These are phyloP conservation scores for Adelosebastes latens DNA, from an alignment of 2,797 vertebrate species.

Conservation along the genomic window DNA sequence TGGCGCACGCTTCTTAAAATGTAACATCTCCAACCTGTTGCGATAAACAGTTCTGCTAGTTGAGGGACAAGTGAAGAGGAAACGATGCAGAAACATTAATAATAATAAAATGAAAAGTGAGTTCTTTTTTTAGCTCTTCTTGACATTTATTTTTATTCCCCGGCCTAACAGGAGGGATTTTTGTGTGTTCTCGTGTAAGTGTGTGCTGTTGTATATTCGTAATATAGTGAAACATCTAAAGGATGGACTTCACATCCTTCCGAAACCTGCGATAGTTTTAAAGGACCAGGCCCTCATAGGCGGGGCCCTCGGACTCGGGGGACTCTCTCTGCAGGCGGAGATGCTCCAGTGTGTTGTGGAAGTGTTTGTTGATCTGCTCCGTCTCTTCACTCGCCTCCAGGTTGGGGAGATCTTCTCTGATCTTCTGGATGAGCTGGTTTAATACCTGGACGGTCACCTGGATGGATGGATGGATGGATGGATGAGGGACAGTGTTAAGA, in stretches of 20 bases:
- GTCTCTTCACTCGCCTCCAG: slow-evolving; percentile 98
- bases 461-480: neutral
- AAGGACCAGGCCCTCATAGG: slow-evolving; percentile 96
- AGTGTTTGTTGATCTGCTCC: slow-evolving; percentile 99
- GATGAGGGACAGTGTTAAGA: neutral
- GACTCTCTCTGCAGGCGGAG: slow-evolving; percentile 94
- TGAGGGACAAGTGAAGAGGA: slow-evolving; percentile 10
- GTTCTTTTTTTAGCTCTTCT: slow-evolving; percentile 39
- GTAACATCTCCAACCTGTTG: slow-evolving; percentile 10
- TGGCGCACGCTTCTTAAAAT: slow-evolving; percentile 19
- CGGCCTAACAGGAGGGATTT: slow-evolving; percentile 28
- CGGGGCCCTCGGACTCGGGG: slow-evolving; percentile 93
- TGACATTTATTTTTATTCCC: slow-evolving; percentile 40
- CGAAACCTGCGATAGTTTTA: slow-evolving; percentile 65
- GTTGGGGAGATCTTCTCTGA: slow-evolving; percentile 97
- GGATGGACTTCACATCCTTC: slow-evolving; percentile 2
- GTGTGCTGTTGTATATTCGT: slow-evolving; percentile 37
- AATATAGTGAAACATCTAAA: slow-evolving; percentile 46
- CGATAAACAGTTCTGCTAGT: slow-evolving; percentile 13
- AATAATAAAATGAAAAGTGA: slow-evolving; percentile 13
- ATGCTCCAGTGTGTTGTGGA: slow-evolving; percentile 98
- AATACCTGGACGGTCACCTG: slow-evolving; percentile 98
- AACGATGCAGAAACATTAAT: slow-evolving; percentile 12
- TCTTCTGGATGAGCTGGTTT: slow-evolving; percentile 99
- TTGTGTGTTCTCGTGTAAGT: slow-evolving; percentile 43